These are phyloP conservation scores for Chamaetylas fuelleborni DNA, from an alignment of 2,113 vertebrate species.

Conservation along the genomic window DNA sequence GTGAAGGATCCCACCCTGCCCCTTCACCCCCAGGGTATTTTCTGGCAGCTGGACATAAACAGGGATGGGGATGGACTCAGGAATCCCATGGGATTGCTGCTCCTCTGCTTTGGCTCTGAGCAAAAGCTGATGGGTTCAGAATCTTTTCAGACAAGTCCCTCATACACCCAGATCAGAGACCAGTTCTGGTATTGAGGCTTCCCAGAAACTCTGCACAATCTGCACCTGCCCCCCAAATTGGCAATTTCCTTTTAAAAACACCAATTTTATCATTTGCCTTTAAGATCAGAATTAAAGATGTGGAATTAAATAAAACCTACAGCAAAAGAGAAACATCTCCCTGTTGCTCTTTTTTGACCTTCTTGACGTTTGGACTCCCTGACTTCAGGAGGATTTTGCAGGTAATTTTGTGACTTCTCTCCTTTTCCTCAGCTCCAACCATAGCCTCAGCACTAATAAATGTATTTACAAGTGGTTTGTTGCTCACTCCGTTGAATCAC, in stretches of 20 bases:
- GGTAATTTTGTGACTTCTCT: background rate
- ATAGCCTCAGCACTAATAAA: background rate
- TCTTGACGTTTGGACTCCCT: accelerated
- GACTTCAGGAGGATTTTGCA: background rate
- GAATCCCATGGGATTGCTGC: background rate
- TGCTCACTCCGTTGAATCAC: background rate
- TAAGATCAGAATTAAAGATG: background rate
- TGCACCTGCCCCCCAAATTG: background rate
- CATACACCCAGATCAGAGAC: accelerated
- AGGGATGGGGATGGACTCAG: background rate
- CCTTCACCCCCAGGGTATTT: background rate
- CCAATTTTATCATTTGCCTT: background rate
- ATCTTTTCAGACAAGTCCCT: background rate
- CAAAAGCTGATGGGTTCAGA: background rate
- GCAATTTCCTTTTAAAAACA: background rate
- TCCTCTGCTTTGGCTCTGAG: background rate
- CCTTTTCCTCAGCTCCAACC: background rate
- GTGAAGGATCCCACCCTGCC: background rate
- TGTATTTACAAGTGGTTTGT: background rate
- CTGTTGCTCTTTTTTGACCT: no score
- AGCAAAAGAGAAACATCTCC: background rate
- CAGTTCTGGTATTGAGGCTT: background rate
- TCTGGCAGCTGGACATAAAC: background rate
- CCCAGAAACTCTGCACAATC: background rate
- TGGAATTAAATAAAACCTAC: background rate